Conservation (phyloP, 2,113 vertebrate genomes). For the Lichenostomus cassidix region DNA sequence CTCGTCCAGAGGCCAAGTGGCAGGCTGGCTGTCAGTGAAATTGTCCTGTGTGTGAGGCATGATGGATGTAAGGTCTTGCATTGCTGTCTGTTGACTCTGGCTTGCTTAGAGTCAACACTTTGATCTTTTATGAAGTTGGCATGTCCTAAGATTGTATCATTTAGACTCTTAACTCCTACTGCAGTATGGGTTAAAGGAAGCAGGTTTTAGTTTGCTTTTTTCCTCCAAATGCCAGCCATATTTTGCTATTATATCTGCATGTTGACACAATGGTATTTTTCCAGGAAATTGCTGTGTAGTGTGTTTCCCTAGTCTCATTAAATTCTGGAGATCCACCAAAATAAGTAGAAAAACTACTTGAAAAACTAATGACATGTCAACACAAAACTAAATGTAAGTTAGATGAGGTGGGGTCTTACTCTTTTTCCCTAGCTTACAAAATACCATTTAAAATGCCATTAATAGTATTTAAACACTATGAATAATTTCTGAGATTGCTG, state of each 20-base stretch:
- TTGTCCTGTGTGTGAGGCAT: background rate
- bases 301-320: conserved; percentile 11
- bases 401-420: background rate
- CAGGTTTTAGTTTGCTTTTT: background rate
- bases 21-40: background rate
- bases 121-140: background rate
- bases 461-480: background rate
- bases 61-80: background rate
- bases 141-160: background rate
- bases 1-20: background rate
- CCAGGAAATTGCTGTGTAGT: background rate
- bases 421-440: background rate
- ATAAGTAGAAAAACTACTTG: background rate
- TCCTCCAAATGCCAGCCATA: background rate
- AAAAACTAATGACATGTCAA: background rate
- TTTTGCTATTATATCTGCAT: background rate
- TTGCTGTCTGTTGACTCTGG: background rate
- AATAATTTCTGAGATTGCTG: background rate
- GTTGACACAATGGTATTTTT: background rate
- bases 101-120: background rate
- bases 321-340: conserved; percentile 1
- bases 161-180: background rate
- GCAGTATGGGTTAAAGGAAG: background rate
- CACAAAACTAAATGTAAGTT: background rate
- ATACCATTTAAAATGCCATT: background rate